A percentile compares a stretch with the other conserved stretches of the same genome.
Conservation (phyloP, 2,113 vertebrate species). For the Cavia aperea region DNA sequence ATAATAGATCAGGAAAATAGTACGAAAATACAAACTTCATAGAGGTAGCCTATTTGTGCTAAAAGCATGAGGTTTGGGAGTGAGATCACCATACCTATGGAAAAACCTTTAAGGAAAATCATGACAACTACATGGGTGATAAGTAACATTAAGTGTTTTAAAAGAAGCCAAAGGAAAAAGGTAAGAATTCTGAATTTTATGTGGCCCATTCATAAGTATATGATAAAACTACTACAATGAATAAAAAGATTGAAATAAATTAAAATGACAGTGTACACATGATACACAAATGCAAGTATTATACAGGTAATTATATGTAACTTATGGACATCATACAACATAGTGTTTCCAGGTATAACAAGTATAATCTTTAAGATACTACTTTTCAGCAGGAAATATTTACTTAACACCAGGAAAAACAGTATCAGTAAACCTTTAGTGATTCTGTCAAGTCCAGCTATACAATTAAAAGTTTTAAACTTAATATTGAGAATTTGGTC, state of each 20-base stretch:
- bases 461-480: neutral
- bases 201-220: neutral
- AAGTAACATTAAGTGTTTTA: neutral
- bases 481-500: neutral
- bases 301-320: neutral
- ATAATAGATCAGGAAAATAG: neutral
- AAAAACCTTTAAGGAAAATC: neutral
- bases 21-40: neutral
- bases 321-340: neutral
- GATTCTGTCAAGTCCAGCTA: neutral
- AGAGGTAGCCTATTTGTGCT: neutral
- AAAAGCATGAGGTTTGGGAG: neutral
- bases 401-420: neutral
- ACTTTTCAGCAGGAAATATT: neutral
- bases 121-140: rapidly evolving
- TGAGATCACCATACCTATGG: neutral
- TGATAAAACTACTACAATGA: neutral
- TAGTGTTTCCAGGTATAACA: neutral
- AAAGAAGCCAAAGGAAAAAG: neutral
- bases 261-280: neutral
- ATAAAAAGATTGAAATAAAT: neutral
- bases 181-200: neutral
- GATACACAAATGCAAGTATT: neutral
- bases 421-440: neutral
- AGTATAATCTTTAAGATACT: neutral